These are phyloP conservation scores for Rhynchophorus ferrugineus DNA, from an alignment of 1,140 invertebrate genomes.

Conservation along the genomic window DNA sequence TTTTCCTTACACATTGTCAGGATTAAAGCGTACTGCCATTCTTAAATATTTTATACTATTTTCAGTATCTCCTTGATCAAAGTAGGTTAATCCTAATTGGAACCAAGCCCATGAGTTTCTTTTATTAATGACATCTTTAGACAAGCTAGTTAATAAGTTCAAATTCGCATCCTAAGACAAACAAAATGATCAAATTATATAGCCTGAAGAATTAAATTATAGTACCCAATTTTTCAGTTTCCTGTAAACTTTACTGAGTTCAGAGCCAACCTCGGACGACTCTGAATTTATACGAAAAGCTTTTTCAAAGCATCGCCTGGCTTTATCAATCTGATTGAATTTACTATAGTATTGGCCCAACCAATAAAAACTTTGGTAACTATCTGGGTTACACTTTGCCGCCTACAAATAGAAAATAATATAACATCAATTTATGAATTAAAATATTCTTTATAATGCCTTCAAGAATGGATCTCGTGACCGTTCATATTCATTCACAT, in stretches of 20 bases:
- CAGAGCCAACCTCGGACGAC: conserved; percentile 57
- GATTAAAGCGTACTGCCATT: conserved; percentile 64
- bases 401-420: conserved; percentile 41
- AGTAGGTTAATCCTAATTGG: conserved; percentile 68
- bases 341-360: conserved; percentile 67
- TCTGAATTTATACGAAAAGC: conserved; percentile 64
- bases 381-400: conserved; percentile 63
- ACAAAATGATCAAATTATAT: not conserved
- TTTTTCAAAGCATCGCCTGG: conserved; percentile 76
- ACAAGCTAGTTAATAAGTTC: conserved; percentile 55
- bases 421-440: conserved; percentile 8
- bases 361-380: conserved; percentile 64
- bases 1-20: conserved; percentile 23
- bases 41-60: conserved; percentile 70
- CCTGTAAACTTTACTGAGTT: conserved; percentile 67
- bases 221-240: conserved; percentile 58
- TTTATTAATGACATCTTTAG: conserved; percentile 42
- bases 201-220: not conserved
- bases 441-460: conserved; percentile 35
- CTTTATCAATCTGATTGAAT: conserved; percentile 56
- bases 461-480: conserved; percentile 59
- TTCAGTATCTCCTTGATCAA: conserved; percentile 60
- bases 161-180: conserved; percentile 54
- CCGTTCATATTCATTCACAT: conserved; percentile 52
- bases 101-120: conserved; percentile 73